Evolutionary conservation across 2,888 invertebrate genomes (phyloP).

Genomic region (Alentia gelatinosa): DNA sequence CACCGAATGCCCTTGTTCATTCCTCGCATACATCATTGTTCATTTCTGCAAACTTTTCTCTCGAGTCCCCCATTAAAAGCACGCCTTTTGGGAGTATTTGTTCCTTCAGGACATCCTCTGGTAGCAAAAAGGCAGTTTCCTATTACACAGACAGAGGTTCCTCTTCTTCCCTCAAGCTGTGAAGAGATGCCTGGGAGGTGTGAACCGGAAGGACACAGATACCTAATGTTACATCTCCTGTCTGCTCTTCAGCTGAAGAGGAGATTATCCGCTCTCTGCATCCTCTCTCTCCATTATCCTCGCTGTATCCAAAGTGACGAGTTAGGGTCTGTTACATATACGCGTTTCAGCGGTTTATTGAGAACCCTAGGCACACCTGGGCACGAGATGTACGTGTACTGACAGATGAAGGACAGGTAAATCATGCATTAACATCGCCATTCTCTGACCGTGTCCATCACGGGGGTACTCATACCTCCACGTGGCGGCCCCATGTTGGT

Average conservation of each 20-base stretch:
- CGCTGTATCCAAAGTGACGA: too few relatives aligned
- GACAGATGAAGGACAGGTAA: background rate
- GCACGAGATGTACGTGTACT: background rate
- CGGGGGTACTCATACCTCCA: too few relatives aligned
- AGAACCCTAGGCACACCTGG: background rate
- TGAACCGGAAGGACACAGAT: background rate
- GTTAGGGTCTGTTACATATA: background rate
- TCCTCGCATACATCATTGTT: too few relatives aligned
- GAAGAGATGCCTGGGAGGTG: background rate
- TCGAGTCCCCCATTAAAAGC: too few relatives aligned
- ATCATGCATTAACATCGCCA: background rate
- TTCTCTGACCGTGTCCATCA: background rate
- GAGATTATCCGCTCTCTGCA: background rate
- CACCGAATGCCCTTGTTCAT: too few relatives aligned
- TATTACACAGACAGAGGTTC: background rate
- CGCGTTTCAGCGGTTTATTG: background rate
- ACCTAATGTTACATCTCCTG: background rate
- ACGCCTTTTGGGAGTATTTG: too few relatives aligned
- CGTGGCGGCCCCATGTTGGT: too few relatives aligned
- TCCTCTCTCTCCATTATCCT: background rate
- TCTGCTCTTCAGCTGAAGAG: background rate
- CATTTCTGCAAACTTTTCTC: too few relatives aligned
- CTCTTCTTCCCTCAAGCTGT: background rate
- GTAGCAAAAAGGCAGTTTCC: too few relatives aligned
- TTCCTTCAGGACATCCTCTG: too few relatives aligned